Percentiles rank a stretch among this genome's conserved stretches.
Evolutionary conservation across 2,113 vertebrate genomes (phyloP).

Genomic region (Leptosomus discolor): DNA sequence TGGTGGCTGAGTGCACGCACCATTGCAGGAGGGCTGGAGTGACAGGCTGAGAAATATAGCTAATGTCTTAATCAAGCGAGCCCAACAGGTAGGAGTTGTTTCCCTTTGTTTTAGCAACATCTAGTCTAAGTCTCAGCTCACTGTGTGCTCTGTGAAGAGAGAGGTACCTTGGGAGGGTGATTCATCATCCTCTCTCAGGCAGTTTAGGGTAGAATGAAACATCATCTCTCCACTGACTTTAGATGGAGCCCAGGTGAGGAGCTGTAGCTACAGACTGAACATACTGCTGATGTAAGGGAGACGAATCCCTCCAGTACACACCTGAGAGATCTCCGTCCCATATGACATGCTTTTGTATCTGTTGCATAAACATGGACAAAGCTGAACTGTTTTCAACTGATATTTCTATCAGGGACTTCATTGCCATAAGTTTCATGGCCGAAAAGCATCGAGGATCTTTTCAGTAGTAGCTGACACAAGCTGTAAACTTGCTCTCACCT

Average conservation of each 20-base stretch:
- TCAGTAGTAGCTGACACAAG: not conserved
- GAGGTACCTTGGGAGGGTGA: not conserved
- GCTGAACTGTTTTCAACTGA: not conserved
- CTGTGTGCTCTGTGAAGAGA: not conserved
- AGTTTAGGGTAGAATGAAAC: not conserved
- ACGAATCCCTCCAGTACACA: not conserved
- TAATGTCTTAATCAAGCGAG: not conserved
- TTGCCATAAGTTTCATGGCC: fast-evolving
- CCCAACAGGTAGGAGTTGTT: not conserved
- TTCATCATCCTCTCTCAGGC: not conserved
- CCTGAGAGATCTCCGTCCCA: not conserved
- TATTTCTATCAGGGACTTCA: not conserved
- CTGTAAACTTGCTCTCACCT: slow-evolving; percentile 73
- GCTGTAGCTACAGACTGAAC: not conserved
- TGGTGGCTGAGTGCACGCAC: not conserved
- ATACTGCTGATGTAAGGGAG: not conserved
- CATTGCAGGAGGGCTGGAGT: not conserved
- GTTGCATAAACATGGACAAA: not conserved
- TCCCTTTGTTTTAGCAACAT: not conserved
- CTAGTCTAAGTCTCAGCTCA: not conserved
- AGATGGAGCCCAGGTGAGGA: not conserved
- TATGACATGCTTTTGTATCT: not conserved
- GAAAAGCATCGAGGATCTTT: not conserved
- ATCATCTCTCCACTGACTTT: not conserved
- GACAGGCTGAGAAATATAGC: not conserved